Conservation (phyloP, 2,888 invertebrate genomes). For the Epistrophella euchroma region DNA sequence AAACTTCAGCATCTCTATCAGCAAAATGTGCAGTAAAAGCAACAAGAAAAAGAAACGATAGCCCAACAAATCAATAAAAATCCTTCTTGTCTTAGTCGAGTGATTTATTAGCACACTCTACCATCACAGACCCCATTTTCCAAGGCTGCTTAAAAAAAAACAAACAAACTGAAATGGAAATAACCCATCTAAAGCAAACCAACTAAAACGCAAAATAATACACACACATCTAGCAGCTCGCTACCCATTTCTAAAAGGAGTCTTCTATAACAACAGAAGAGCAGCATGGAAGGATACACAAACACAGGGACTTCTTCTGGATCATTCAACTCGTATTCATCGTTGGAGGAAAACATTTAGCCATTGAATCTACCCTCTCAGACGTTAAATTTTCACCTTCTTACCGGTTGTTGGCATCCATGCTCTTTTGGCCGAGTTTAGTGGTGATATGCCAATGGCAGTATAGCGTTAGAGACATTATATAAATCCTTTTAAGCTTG, state of each 20-base stretch:
- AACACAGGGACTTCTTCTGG: conserved; percentile 46
- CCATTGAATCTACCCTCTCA: conserved; percentile 35
- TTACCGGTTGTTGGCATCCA: conserved; percentile 39
- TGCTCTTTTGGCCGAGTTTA: conserved; percentile 42
- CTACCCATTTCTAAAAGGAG: conserved; percentile 12
- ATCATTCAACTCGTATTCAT: conserved; percentile 65
- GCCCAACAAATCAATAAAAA: conserved; percentile 62
- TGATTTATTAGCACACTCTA: conserved; percentile 60
- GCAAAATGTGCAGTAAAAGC: conserved; percentile 37
- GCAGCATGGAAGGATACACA: conserved; percentile 17
- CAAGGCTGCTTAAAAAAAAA: conserved; percentile 36
- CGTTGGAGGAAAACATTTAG: conserved; percentile 22
- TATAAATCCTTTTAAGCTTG: conserved; percentile 67
- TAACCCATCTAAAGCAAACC: conserved; percentile 42
- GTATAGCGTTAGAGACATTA: conserved; percentile 57
- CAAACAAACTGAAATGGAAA: conserved; percentile 49
- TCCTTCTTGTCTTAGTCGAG: conserved; percentile 54
- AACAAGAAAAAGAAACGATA: conserved; percentile 39
- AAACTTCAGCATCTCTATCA: conserved; percentile 27
- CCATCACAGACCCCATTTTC: conserved; percentile 53
- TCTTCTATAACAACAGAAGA: conserved; percentile 16
- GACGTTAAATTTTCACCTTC: conserved; percentile 57
- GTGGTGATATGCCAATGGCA: conserved; percentile 53
- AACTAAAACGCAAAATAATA: conserved; percentile 59
- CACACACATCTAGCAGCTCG: conserved; percentile 16